Conservation (phyloP, 1,140 invertebrate species). For the Papilio polyxenes region DNA sequence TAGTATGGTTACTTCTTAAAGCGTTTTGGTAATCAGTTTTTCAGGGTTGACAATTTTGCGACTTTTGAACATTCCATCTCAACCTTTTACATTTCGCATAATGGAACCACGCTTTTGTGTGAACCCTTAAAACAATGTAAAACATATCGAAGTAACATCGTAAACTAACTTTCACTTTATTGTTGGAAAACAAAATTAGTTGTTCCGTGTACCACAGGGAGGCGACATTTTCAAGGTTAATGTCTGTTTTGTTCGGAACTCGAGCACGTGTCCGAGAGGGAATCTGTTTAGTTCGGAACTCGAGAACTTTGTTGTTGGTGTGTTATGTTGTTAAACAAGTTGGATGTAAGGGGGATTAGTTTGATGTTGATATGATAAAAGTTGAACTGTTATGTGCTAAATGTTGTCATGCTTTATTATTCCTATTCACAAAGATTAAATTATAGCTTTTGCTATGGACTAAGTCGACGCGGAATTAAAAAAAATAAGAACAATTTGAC, state of each 20-base stretch:
- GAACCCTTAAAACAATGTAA: background rate
- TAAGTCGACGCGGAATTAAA: too few relatives aligned
- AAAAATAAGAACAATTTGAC: too few relatives aligned
- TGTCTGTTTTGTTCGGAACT: constrained; percentile 25
- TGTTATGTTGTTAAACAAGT: constrained; percentile 21
- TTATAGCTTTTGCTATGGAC: too few relatives aligned
- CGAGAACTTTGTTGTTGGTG: constrained; percentile 19
- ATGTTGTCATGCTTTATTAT: too few relatives aligned
- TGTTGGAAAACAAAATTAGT: constrained; percentile 34
- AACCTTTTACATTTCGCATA: background rate
- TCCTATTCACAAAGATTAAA: too few relatives aligned
- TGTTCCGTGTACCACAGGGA: background rate
- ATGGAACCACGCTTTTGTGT: background rate
- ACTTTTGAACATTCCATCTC: background rate
- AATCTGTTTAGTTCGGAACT: constrained; percentile 35
- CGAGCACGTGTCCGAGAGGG: constrained; percentile 28
- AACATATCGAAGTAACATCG: background rate
- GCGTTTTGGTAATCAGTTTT: background rate
- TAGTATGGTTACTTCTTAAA: too few relatives aligned
- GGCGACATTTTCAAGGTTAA: constrained; percentile 23
- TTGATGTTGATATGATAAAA: background rate
- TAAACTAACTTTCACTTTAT: constrained; percentile 3
- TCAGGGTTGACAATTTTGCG: background rate
- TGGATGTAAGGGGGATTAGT: background rate
- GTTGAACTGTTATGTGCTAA: background rate